Evolutionary conservation across 2,888 invertebrate genomes (phyloP), one percentile per base, ranked within the genome.

Genomic region (Mystacides longicornis): DNA sequence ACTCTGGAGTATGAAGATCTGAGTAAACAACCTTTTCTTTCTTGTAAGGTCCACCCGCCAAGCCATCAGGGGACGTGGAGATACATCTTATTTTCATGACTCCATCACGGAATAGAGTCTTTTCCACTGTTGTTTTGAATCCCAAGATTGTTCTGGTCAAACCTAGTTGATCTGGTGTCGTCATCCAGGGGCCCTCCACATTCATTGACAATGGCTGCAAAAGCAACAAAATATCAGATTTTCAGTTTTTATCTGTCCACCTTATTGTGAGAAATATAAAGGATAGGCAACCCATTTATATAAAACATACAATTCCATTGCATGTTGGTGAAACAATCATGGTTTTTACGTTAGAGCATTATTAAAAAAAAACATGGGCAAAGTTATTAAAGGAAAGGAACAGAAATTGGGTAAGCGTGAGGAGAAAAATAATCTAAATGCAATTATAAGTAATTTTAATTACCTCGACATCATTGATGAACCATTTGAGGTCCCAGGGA

Each of bases 401-500:
- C n/a, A n/a, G n/a, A n/a, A n/a, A n/a, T n/a, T n/a, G n/a, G n/a
- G n/a, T n/a, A n/a, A n/a, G n/a, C n/a, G n/a, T n/a, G n/a, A n/a
- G n/a, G n/a, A n/a, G n/a, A n/a, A n/a, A n/a, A n/a, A n/a, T n/a
- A n/a, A n/a, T n/a, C n/a, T n/a, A n/a, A n/a, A n/a, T n/a, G n/a
- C n/a, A n/a, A n/a, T n/a, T n/a, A n/a, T n/a, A n/a, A n/a, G 27
- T 27, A 27, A 27, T 27, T 37, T 4, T 7, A 21, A 18, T 42
- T 49, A 54, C 54, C 27, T 42, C 43, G 18, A 49, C 43, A 16
- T 54, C 49, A 20, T 54, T 54, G 54, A 54, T 49, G 49, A 22
- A 54, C 54, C 54, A 54, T 19, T 48, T 43, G 7, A 54, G 54
- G 2, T 54, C 54, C 49, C 49, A 49, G 23, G 54, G 49, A 18